phyloP scores from a whole-genome alignment of 2,797 vertebrate genomes.

The Aratinga solstitialis region DNA sequence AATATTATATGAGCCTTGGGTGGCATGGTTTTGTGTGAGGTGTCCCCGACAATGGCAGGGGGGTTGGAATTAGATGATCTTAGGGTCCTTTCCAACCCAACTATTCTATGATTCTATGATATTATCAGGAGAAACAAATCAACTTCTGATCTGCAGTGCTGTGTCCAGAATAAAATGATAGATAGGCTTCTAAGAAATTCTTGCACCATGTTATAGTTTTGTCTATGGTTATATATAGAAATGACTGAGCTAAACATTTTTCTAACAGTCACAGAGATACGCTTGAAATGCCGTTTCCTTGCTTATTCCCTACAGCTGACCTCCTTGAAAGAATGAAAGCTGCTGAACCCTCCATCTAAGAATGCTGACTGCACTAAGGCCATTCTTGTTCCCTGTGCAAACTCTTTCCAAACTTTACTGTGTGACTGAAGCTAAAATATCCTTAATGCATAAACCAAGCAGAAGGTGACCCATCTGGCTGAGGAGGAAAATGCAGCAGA shows the following conservation, averaged over 20 bases:
- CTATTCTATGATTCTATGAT: neutral
- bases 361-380: neutral
- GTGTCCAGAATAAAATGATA: neutral
- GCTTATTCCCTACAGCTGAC: neutral
- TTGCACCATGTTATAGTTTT: neutral
- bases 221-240: neutral
- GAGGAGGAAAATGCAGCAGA: neutral
- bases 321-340: neutral
- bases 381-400: neutral
- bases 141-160: neutral
- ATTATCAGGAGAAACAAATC: neutral
- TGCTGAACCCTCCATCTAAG: neutral
- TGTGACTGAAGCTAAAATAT: neutral
- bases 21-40: too few relatives aligned
- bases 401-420: neutral
- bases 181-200: neutral
- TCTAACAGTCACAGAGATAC: neutral
- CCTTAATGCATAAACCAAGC: slow-evolving; percentile 8
- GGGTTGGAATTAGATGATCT: too few relatives aligned
- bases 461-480: neutral
- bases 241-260: neutral
- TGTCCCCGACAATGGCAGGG: too few relatives aligned
- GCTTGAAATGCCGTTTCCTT: neutral
- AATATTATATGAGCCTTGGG: neutral
- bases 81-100: too few relatives aligned